These are phyloP conservation scores for Pseudeuparius sepicola DNA, from an alignment of 2,888 invertebrate genomes.

Conservation along the genomic window DNA sequence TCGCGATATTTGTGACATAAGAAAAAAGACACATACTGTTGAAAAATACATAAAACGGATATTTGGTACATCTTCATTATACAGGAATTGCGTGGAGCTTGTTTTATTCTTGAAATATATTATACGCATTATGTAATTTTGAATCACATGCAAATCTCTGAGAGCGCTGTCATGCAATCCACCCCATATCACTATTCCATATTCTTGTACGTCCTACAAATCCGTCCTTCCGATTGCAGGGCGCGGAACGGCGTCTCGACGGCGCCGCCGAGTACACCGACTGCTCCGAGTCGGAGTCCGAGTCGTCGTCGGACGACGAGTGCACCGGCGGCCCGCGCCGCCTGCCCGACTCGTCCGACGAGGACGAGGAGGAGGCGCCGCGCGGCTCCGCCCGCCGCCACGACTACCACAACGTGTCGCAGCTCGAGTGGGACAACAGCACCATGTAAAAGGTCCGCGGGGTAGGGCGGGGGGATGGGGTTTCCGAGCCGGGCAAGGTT, in stretches of 20 bases:
- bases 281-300: slow-evolving; percentile 37
- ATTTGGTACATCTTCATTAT: no score
- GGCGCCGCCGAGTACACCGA: slow-evolving; percentile 34
- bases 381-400: slow-evolving; percentile 38
- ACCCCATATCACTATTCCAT: no score
- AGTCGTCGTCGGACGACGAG: slow-evolving; percentile 37
- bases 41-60: no score
- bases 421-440: slow-evolving; percentile 70
- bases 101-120: no score
- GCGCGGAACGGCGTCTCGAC: slow-evolving; percentile 36
- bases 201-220: no score
- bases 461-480: slow-evolving; percentile 8
- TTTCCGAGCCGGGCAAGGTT: slow-evolving; percentile 7
- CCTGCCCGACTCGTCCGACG: slow-evolving; percentile 45
- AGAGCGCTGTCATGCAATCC: no score
- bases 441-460: slow-evolving; percentile 52
- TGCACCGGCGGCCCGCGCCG: slow-evolving; percentile 38
- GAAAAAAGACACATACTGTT: no score
- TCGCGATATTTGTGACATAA: no score
- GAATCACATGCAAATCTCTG: no score
- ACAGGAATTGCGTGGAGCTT: no score
- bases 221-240: slow-evolving; percentile 26
- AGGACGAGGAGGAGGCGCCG: slow-evolving; percentile 40
- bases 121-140: no score
- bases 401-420: slow-evolving; percentile 64